Evolutionary conservation across 1,140 invertebrate genomes (phyloP).

Genomic region (Cherax quadricarinatus): DNA sequence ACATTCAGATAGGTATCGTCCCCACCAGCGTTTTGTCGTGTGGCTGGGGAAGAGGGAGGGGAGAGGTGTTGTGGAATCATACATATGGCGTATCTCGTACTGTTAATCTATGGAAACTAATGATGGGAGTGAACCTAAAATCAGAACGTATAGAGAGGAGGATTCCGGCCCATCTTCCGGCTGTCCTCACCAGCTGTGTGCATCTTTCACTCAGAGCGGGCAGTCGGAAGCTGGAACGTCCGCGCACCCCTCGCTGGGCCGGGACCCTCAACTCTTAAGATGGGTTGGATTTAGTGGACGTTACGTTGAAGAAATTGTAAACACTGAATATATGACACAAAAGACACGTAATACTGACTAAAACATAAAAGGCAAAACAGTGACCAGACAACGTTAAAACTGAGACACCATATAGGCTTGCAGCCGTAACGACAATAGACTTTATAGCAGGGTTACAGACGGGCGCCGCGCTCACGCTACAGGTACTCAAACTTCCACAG

Average conservation of each 20-base stretch:
- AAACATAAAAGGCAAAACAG: slow-evolving; percentile 68
- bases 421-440: slow-evolving; percentile 33
- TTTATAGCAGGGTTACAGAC: slow-evolving; percentile 56
- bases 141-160: slow-evolving; percentile 5
- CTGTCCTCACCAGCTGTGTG: neutral
- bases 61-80: slow-evolving; percentile 11
- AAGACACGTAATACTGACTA: slow-evolving; percentile 70
- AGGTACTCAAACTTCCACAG: slow-evolving; percentile 64
- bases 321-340: slow-evolving; percentile 69
- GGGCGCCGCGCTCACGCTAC: slow-evolving; percentile 63
- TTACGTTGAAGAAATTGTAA: slow-evolving; percentile 53
- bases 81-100: slow-evolving; percentile 24
- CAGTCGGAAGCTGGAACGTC: neutral
- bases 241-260: neutral
- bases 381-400: slow-evolving; percentile 68
- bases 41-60: neutral
- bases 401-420: slow-evolving; percentile 46
- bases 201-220: neutral
- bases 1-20: slow-evolving; percentile 40
- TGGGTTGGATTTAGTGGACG: slow-evolving; percentile 60
- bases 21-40: slow-evolving; percentile 31
- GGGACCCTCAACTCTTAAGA: neutral
- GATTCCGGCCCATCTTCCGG: slow-evolving; percentile 14
- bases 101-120: slow-evolving; percentile 45
- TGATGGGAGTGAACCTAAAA: slow-evolving; percentile 45